These are phyloP conservation scores for Pseudochaenichthys georgianus DNA, from an alignment of 2,797 vertebrate species.

Conservation along the genomic window DNA sequence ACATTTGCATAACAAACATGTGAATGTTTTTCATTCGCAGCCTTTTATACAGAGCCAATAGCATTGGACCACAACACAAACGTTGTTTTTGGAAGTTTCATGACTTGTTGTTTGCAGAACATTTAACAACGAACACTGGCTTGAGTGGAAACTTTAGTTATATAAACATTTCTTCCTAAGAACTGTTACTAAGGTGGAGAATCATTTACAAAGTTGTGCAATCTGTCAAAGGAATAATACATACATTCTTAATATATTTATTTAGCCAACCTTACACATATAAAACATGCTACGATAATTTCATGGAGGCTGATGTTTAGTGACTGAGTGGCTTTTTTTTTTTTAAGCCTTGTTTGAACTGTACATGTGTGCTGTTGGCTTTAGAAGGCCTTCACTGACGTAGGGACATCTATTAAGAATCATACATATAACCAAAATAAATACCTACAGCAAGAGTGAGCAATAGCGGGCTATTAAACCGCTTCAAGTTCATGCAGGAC, in stretches of 20 bases:
- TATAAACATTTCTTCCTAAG: slow-evolving; percentile 12
- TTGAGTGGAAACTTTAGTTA: slow-evolving; percentile 41
- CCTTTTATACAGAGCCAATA: not conserved
- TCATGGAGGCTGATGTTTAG: not conserved
- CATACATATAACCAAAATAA: not conserved
- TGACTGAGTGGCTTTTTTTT: not conserved
- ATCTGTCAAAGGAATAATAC: slow-evolving; percentile 13
- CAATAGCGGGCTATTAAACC: slow-evolving; percentile 11
- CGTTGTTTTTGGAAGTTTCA: slow-evolving; percentile 53
- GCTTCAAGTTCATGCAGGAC: slow-evolving; percentile 30
- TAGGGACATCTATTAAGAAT: not conserved
- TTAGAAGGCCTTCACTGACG: not conserved
- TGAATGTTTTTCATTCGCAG: slow-evolving; percentile 10
- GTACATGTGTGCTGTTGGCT: not conserved
- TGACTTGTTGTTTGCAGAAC: slow-evolving; percentile 41
- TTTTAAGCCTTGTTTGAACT: slow-evolving; percentile 13
- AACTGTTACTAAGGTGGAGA: not conserved
- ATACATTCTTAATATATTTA: slow-evolving; percentile 12
- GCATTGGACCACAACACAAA: slow-evolving; percentile 29
- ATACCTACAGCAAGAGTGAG: not conserved
- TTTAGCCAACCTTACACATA: not conserved
- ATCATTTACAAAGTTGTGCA: slow-evolving; percentile 12
- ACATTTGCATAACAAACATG: not conserved
- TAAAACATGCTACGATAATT: not conserved
- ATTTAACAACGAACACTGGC: slow-evolving; percentile 44